Conservation (phyloP, 92 coral and sea anemone genomes). For the Phenganax subtilis region DNA sequence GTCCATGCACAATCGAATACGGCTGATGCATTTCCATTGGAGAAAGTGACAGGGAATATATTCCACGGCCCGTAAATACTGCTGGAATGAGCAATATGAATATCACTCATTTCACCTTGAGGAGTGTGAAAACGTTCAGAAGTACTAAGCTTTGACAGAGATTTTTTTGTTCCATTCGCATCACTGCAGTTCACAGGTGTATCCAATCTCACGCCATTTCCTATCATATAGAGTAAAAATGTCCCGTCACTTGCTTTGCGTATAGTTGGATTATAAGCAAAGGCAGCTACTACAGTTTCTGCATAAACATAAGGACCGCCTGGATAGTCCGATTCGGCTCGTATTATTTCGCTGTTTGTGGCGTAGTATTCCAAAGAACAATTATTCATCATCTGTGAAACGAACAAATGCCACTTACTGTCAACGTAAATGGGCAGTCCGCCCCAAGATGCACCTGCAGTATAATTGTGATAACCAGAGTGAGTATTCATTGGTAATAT, state of each 20-base stretch:
- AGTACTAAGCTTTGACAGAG: background rate
- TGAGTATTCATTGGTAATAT: slow-evolving; percentile 3
- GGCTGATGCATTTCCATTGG: slow-evolving; percentile 3
- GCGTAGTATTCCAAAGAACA: slow-evolving; percentile 22
- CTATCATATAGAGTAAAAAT: slow-evolving; percentile 25
- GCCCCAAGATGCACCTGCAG: slow-evolving; percentile 33
- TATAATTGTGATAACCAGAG: slow-evolving; percentile 22
- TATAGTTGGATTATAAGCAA: slow-evolving; percentile 27
- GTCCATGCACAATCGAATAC: slow-evolving; percentile 15
- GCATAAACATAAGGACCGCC: slow-evolving; percentile 31
- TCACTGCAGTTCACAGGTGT: slow-evolving; percentile 25
- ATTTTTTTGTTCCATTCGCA: background rate
- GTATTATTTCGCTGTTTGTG: slow-evolving; percentile 30
- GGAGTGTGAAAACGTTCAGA: too few species aligned
- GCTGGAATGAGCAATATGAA: slow-evolving; percentile 30
- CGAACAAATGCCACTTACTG: slow-evolving; percentile 32
- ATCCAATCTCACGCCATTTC: slow-evolving; percentile 8
- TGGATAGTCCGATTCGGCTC: slow-evolving; percentile 24
- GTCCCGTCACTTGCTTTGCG: slow-evolving; percentile 22
- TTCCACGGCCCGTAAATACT: slow-evolving; percentile 25
- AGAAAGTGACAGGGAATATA: slow-evolving; percentile 16
- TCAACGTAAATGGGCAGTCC: slow-evolving; percentile 26
- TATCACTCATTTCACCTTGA: background rate
- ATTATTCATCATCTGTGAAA: slow-evolving; percentile 24
- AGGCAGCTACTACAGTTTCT: slow-evolving; percentile 16